Conservation (phyloP, 1,140 invertebrate species). For the Himalopsyche phryganea region DNA sequence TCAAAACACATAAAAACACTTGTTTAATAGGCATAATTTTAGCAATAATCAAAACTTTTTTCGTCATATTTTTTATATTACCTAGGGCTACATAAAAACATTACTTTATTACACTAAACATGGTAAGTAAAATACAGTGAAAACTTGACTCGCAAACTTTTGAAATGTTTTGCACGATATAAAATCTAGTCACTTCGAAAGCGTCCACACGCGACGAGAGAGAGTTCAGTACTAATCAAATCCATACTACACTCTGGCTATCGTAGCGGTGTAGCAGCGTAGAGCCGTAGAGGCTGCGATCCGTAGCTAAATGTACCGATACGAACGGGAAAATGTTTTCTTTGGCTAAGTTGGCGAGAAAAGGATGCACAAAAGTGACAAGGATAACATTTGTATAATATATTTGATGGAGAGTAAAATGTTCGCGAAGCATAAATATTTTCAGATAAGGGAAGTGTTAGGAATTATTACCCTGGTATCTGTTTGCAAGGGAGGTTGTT, state of each 20-base stretch:
- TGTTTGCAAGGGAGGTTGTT: neutral
- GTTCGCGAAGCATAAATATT: neutral
- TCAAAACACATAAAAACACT: slow-evolving; percentile 1
- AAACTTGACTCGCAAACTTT: neutral
- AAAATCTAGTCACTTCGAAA: neutral
- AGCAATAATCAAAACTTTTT: neutral
- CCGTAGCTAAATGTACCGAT: neutral
- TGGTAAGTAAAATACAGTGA: too few relatives aligned
- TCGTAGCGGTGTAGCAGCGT: slow-evolving; percentile 7
- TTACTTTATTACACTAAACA: too few relatives aligned
- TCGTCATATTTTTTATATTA: too few relatives aligned
- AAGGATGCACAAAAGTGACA: slow-evolving; percentile 15
- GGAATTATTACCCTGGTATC: neutral
- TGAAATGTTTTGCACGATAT: neutral
- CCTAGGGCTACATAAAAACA: too few relatives aligned
- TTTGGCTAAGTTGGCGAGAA: neutral
- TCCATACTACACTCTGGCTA: slow-evolving; percentile 14
- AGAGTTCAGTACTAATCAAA: slow-evolving; percentile 25
- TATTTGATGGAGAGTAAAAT: too few relatives aligned
- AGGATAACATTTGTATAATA: slow-evolving; percentile 4
- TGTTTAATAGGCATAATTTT: neutral
- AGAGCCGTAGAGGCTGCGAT: neutral
- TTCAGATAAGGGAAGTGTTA: neutral
- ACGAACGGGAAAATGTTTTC: neutral
- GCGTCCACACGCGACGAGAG: slow-evolving; percentile 9